Evolutionary conservation across 2,797 vertebrate species (phyloP).

Genomic region (Onychomys arenicola): DNA sequence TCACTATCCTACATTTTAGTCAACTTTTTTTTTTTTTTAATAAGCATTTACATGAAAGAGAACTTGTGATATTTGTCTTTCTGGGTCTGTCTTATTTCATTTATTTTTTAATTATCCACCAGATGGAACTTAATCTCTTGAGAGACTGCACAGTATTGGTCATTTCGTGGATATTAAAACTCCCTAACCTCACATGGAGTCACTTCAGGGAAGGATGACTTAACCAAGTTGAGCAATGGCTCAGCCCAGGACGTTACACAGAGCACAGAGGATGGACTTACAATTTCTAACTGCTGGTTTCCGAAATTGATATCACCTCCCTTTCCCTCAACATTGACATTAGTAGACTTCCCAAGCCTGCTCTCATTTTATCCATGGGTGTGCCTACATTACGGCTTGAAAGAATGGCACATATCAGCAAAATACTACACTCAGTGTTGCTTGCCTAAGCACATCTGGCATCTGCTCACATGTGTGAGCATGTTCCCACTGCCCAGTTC

Average conservation of each 20-base stretch:
- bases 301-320: conserved; percentile 23
- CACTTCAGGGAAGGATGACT: not conserved
- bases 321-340: conserved; percentile 10
- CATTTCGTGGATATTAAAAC: conserved; percentile 16
- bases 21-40: not conserved
- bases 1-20: not conserved
- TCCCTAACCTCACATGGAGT: not conserved
- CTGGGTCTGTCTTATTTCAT: not conserved
- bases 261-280: not conserved
- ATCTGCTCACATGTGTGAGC: not conserved
- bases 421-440: not conserved
- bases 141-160: not conserved
- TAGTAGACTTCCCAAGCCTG: not conserved
- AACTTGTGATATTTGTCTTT: not conserved
- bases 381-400: not conserved
- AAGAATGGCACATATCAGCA: not conserved
- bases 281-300: conserved; percentile 18
- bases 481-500: not conserved
- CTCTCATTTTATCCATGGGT: not conserved
- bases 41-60: not conserved
- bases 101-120: conserved; percentile 36
- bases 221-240: not conserved
- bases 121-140: conserved; percentile 51
- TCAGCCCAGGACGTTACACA: not conserved
- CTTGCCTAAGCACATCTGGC: conserved; percentile 47